Base-by-base conservation (phyloP, 2,888 invertebrate genomes). In the Epistrophella euchroma region DNA sequence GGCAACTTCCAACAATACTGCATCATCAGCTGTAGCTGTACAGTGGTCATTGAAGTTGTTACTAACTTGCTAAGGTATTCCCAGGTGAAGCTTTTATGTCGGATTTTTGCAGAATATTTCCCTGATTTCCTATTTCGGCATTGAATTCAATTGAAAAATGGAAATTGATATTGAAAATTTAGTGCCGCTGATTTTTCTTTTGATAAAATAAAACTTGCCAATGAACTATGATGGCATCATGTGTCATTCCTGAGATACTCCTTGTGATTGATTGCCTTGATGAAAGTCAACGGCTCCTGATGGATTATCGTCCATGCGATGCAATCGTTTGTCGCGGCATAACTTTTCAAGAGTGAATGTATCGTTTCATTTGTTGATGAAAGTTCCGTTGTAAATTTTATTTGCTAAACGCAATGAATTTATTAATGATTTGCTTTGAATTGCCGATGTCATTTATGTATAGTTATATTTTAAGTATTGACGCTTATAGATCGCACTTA, bases 161-260 rank as follows among this genome's bases (percentile, higher is more conserved):
- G 13, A 68, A 74, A 68, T 56, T 79, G 73, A 79, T 74, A 73
- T 43, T 79, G 79, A 79, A 79, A 58, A 50, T 47, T 58, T 13
- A 15, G 13, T 45, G 28, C 47, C 7, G 37, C 4, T 11, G 22
- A 22, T 22, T 28, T 37, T 17, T 32, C 6, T 40, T 47, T 22
- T 22, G n/a, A 7, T 6, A 47, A 60, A 5, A 35, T n/a, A 32
- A 28, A 58, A 37, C 11, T 25, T 37, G 11, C 22, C 19, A 4
- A 22, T 58, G 22, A 60, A 40, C 13, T 3, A 22, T 15, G 37
- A 60, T 60, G 19, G 37, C 22, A 58, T 58, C 35, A 37, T 37
- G 19, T 22, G 58, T 58, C 37, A 58, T 58, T 58, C 22, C 37
- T 58, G 13, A 58, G 37, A 58, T 58, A 58, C 22, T 58, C 35